Evolutionary conservation across 2,797 vertebrate species (phyloP), one percentile per base, ranked within the genome.

Genomic region (Hoplostethus mediterraneus): DNA sequence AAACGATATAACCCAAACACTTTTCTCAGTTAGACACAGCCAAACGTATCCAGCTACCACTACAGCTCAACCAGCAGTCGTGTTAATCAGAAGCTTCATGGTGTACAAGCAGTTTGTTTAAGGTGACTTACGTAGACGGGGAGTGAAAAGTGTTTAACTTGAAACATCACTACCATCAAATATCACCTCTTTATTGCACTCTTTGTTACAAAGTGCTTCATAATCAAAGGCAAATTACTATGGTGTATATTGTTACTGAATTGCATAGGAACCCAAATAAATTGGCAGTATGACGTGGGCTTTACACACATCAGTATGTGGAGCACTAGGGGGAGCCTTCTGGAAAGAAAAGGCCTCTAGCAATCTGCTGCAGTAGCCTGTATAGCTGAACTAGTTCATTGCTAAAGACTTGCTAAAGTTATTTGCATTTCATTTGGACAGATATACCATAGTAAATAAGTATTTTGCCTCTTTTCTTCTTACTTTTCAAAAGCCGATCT

Each of bases 31-130:
- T 69, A 33, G 4, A 40, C 36, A 17, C 14, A 67, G n/a, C 14
- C 42, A 55, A 42, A 38, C 38, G 69, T 13, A 64, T 10, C 6
- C 58, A 56, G n/a, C 66, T 53, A 55, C 21, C 45, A 30, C 33
- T 13, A 33, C 47, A 56, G 48, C 30, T 67, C 68, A 60, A 8
- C 31, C n/a, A 59, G 14, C 57, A 42, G 45, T 47, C 3, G 3
- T 54, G 28, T 54, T 13, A 54, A 25, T 40, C 63, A 63, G 78
- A 54, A 62, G 60, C 62, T 40, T 49, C 61, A 82, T 74, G 80
- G 73, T 79, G 52, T 47, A 59, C 40, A 13, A 28, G 74, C 76
- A 78, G 73, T 81, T 82, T 84, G 57, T 85, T 81, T 49, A 36
- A 63, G 73, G 65, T 66, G 21, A 60, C 63, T 47, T 31, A 51